These are phyloP conservation scores for Pseudachorutes palmiensis DNA, from an alignment of 1,140 invertebrate genomes.

Conservation along the genomic window DNA sequence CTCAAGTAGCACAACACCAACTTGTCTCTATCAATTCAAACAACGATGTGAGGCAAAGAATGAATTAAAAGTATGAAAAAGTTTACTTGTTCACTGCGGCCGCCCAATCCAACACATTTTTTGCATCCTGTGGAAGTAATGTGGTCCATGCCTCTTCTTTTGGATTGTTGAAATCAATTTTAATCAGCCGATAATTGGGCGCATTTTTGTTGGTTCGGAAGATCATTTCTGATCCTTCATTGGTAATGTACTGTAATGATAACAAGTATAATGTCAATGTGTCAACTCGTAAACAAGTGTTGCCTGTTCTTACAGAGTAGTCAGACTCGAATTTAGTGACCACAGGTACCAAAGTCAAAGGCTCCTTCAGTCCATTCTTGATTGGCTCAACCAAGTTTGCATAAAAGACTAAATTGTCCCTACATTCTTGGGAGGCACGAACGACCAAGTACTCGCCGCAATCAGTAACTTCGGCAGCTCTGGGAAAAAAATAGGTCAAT, in stretches of 20 bases:
- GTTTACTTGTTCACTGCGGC: slow-evolving; percentile 58
- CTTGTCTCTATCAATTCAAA: slow-evolving; percentile 66
- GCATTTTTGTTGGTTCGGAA: slow-evolving; percentile 91
- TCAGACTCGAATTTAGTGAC: slow-evolving; percentile 87
- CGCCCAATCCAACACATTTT: slow-evolving; percentile 83
- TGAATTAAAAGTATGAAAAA: background rate
- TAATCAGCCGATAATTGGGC: slow-evolving; percentile 78
- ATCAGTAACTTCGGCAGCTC: slow-evolving; percentile 71
- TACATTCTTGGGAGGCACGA: slow-evolving; percentile 67
- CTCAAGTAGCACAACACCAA: slow-evolving; percentile 81
- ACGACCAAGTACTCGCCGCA: slow-evolving; percentile 84
- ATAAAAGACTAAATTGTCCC: slow-evolving; percentile 80
- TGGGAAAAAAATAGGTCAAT: slow-evolving; percentile 43
- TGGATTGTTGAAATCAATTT: slow-evolving; percentile 73
- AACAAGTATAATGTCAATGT: background rate
- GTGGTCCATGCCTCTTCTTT: slow-evolving; percentile 73
- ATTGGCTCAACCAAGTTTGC: slow-evolving; percentile 55
- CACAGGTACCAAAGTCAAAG: slow-evolving; percentile 61
- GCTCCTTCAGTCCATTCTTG: slow-evolving; percentile 52
- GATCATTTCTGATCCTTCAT: slow-evolving; percentile 51
- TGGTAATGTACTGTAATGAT: slow-evolving; percentile 27
- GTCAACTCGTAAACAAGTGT: background rate
- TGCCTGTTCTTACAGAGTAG: slow-evolving; percentile 63
- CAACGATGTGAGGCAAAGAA: too few species aligned
- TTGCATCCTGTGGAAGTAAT: slow-evolving; percentile 74